Conservation (phyloP, 2,797 vertebrate genomes). For the Gymnothorax reevesii region DNA sequence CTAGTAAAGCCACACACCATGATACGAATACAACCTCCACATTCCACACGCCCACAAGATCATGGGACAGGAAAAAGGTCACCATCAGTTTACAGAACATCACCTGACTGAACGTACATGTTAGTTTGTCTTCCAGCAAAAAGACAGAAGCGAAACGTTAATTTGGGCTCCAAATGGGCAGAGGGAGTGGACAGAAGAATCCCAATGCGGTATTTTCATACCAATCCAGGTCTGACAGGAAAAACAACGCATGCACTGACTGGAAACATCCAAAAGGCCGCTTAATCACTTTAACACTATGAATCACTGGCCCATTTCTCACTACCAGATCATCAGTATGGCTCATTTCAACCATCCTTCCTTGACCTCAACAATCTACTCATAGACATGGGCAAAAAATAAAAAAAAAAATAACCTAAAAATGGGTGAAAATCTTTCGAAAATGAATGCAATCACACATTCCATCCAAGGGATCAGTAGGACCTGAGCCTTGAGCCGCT, state of each 20-base stretch:
- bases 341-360: neutral
- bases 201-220: neutral
- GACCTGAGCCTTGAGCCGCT: neutral
- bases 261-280: neutral
- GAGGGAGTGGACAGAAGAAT: neutral
- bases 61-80: conserved; percentile 43
- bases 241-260: neutral
- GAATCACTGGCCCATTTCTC: neutral
- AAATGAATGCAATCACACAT: neutral
- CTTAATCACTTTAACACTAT: neutral
- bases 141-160: neutral
- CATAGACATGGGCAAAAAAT: too few relatives aligned
- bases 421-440: too few relatives aligned
- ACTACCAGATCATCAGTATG: neutral
- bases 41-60: conserved; percentile 38
- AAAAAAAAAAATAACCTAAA: too few relatives aligned
- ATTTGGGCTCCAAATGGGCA: neutral
- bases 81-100: conserved; percentile 5
- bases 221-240: neutral
- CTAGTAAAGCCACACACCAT: conserved; percentile 52
- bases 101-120: too few relatives aligned
- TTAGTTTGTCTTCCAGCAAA: neutral
- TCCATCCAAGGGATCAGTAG: neutral
- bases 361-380: neutral
- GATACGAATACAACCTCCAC: conserved; percentile 26